Evolutionary conservation across 2,797 vertebrate species (phyloP).

Genomic region (Atherinosoma microstoma): DNA sequence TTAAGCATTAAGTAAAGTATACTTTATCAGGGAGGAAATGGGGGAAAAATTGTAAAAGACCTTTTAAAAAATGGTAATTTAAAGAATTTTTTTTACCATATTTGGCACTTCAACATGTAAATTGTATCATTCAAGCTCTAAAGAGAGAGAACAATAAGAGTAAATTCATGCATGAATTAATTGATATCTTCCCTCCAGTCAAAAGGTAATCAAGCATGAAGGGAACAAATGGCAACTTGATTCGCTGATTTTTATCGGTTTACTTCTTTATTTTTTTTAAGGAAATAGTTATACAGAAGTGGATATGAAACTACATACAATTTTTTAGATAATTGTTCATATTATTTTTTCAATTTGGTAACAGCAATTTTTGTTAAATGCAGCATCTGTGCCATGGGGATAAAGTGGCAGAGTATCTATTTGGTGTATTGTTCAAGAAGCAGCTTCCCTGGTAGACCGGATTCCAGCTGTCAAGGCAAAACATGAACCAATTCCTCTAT

Average conservation of each 20-base stretch:
- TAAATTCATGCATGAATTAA: slow-evolving; percentile 15
- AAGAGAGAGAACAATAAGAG: background rate
- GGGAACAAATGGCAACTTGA: slow-evolving; percentile 18
- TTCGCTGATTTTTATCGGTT: background rate
- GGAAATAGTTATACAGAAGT: too few relatives aligned
- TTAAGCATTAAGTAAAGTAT: background rate
- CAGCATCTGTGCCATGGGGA: background rate
- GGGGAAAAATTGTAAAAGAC: background rate
- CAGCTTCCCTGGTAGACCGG: background rate
- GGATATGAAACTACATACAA: too few relatives aligned
- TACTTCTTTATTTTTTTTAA: background rate
- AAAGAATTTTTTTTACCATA: background rate
- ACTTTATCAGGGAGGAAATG: background rate
- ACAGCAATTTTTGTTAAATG: background rate
- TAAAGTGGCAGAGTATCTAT: background rate
- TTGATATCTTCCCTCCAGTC: slow-evolving; percentile 10
- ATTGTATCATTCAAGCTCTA: background rate
- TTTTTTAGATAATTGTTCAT: too few relatives aligned
- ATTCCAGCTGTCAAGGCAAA: background rate
- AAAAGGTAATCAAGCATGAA: slow-evolving; percentile 27
- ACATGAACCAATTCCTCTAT: background rate
- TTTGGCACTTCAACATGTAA: background rate
- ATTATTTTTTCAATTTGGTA: background rate
- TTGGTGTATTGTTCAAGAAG: background rate
- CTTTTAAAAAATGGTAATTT: background rate